phyloP scores from a whole-genome alignment of 2,797 vertebrate species.

The Anabas testudineus region DNA sequence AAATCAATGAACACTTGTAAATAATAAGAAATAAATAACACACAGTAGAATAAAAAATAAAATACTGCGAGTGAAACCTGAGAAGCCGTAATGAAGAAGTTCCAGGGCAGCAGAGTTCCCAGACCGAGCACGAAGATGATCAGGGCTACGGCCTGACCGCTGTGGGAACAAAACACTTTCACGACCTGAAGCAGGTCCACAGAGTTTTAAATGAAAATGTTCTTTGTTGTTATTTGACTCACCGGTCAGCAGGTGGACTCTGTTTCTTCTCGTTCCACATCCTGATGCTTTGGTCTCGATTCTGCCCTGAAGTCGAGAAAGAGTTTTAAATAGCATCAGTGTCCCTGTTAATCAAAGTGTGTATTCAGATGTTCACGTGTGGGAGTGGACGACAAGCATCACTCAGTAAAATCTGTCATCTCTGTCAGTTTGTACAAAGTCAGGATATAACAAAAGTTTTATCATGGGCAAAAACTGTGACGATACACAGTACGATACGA shows the following conservation, averaged over 20 bases:
- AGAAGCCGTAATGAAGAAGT: constrained; percentile 94
- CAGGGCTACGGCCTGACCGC: constrained; percentile 33
- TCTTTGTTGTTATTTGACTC: neutral
- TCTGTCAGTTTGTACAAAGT: too few species aligned
- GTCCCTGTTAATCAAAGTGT: too few species aligned
- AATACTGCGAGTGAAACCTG: constrained; percentile 76
- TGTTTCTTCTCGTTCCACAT: constrained; percentile 46
- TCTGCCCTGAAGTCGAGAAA: neutral
- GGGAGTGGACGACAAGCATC: too few species aligned
- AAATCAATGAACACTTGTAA: neutral
- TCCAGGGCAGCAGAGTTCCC: constrained; percentile 94
- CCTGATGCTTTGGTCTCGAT: constrained; percentile 22
- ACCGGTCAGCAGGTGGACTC: constrained; percentile 54
- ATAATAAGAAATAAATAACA: too few species aligned
- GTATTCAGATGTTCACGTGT: too few species aligned
- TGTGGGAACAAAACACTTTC: constrained; percentile 20
- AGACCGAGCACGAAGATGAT: constrained; percentile 93
- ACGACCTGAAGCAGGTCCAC: neutral
- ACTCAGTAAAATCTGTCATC: too few species aligned
- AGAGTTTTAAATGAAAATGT: neutral
- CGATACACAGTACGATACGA: too few species aligned
- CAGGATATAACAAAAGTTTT: too few species aligned
- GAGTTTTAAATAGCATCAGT: neutral
- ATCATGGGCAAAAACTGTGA: too few species aligned
- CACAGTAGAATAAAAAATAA: too few species aligned